Evolutionary conservation across 92 coral and sea anemone species (phyloP).

Genomic region (Epizoanthus scotinus): DNA sequence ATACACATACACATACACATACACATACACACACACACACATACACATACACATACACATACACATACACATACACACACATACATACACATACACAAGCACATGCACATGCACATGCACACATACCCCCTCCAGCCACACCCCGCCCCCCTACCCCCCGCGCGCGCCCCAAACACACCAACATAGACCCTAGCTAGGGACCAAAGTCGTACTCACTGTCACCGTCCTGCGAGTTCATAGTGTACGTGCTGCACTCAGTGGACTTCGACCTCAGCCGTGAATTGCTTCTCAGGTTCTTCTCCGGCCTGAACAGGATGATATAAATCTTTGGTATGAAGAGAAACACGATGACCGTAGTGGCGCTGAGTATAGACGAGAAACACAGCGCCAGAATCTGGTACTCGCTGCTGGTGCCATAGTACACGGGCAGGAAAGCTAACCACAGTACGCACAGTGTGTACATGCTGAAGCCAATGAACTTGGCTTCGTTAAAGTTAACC

Average conservation of each 20-base stretch:
- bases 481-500: conserved; percentile 81
- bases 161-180: not conserved
- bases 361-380: conserved; percentile 67
- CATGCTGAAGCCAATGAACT: conserved; percentile 80
- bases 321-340: conserved; percentile 77
- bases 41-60: too few relatives aligned
- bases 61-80: too few relatives aligned
- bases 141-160: too few relatives aligned
- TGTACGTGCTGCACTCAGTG: not conserved
- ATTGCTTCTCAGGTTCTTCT: conserved; percentile 67
- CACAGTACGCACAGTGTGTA: conserved; percentile 76
- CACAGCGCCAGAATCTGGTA: conserved; percentile 65
- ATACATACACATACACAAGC: not conserved
- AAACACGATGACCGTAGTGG: conserved; percentile 68
- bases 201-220: conserved; percentile 7
- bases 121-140: too few relatives aligned
- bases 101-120: not conserved
- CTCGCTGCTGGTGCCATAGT: conserved; percentile 64
- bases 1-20: too few relatives aligned
- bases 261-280: conserved; percentile 66
- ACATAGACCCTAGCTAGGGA: not conserved
- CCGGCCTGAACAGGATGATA: conserved; percentile 69
- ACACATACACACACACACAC: too few relatives aligned
- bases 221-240: conserved; percentile 5
- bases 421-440: conserved; percentile 80